These are phyloP conservation scores for Psittacula echo DNA, from an alignment of 2,797 vertebrate species.

Conservation along the genomic window DNA sequence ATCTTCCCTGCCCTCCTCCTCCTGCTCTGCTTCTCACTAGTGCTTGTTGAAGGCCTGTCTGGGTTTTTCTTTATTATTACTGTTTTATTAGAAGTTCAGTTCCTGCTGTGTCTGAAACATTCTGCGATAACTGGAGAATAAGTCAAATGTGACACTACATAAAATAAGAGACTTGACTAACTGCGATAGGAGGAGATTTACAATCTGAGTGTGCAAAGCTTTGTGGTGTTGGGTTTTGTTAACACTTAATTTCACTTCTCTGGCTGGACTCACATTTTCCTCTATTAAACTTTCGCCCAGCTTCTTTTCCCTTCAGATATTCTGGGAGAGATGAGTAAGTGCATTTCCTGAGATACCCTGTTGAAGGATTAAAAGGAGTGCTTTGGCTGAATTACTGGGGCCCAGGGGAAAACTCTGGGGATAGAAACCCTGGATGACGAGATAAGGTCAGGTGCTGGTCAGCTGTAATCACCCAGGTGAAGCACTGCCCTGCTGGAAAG, in stretches of 20 bases:
- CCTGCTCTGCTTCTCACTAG: background rate
- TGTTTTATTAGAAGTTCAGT: conserved; percentile 26
- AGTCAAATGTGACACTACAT: conserved; percentile 18
- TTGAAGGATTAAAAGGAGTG: background rate
- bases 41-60: background rate
- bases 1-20: background rate
- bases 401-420: background rate
- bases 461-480: background rate
- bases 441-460: background rate
- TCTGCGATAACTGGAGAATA: background rate
- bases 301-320: background rate
- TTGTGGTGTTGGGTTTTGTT: background rate
- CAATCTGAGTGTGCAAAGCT: background rate
- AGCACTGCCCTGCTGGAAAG: background rate
- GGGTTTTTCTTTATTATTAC: background rate
- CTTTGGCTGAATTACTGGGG: background rate
- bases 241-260: conserved; percentile 14
- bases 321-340: background rate
- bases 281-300: background rate
- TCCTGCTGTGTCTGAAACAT: conserved; percentile 6
- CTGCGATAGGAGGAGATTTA: background rate
- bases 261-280: background rate
- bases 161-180: conserved; percentile 32
- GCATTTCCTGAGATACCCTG: background rate
- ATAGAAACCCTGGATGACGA: background rate